Conservation (phyloP, 2,888 invertebrate genomes). For the Trypoxylon attenuatum region DNA sequence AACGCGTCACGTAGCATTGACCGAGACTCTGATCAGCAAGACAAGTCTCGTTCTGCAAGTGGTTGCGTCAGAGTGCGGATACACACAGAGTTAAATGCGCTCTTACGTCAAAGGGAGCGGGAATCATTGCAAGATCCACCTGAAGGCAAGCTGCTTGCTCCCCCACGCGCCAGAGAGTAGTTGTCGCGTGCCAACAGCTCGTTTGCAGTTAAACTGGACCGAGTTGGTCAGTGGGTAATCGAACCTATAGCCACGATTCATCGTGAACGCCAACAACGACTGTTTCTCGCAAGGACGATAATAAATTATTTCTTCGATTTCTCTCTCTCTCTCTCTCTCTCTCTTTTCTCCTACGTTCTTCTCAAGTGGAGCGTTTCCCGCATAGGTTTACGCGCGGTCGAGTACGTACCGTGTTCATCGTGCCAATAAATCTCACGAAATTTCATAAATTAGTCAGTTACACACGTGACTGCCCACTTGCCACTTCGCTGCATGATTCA, state of each 20-base stretch:
- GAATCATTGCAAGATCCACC: conserved; percentile 30
- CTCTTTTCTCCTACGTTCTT: conserved; percentile 9
- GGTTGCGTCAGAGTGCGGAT: conserved; percentile 48
- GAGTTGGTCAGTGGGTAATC: conserved; percentile 33
- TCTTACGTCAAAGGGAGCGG: conserved; percentile 17
- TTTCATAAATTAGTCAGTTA: conserved; percentile 34
- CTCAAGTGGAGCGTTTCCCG: background rate
- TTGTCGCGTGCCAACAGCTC: background rate
- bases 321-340: no score
- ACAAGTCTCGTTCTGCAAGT: conserved; percentile 46
- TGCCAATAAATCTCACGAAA: conserved; percentile 33
- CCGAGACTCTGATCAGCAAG: conserved; percentile 49
- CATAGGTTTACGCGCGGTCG: conserved; percentile 19
- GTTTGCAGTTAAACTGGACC: conserved; percentile 29
- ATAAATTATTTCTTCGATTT: conserved; percentile 42
- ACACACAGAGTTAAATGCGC: conserved; percentile 36
- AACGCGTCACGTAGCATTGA: conserved; percentile 49
- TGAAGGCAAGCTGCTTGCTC: conserved; percentile 47
- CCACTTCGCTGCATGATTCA: background rate
- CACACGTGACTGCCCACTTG: background rate
- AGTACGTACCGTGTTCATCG: conserved; percentile 15
- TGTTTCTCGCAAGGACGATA: conserved; percentile 20
- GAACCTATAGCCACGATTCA: conserved; percentile 25
- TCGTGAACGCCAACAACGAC: conserved; percentile 16
- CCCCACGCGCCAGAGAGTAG: no score